These are phyloP conservation scores for Falco columbarius DNA, from an alignment of 2,797 vertebrate genomes.

Conservation along the genomic window DNA sequence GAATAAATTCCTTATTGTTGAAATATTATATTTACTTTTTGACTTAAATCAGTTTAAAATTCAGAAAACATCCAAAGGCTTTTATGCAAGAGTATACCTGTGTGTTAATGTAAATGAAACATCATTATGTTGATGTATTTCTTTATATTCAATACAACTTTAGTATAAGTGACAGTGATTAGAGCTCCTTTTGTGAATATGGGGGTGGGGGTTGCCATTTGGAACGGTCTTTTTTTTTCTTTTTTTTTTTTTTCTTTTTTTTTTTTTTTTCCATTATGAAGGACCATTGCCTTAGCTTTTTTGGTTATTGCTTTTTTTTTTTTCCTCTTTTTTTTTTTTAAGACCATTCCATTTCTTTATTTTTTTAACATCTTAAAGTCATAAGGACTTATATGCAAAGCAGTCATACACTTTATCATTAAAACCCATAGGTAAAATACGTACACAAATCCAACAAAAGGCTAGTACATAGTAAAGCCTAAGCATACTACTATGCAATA, in stretches of 20 bases:
- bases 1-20: slow-evolving; percentile 43
- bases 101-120: slow-evolving; percentile 53
- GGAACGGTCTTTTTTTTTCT: slow-evolving; percentile 82
- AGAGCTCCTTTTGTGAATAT: slow-evolving; percentile 90
- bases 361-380: slow-evolving; percentile 92
- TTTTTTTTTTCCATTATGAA: slow-evolving; percentile 56
- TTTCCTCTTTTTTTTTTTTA: slow-evolving; percentile 60
- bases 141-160: slow-evolving; percentile 11
- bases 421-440: slow-evolving; percentile 98
- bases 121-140: slow-evolving; percentile 41
- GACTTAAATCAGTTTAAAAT: slow-evolving; percentile 51
- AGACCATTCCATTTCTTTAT: slow-evolving; percentile 99
- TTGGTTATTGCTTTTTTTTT: slow-evolving; percentile 78
- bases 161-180: slow-evolving; percentile 71
- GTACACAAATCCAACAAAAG: slow-evolving; percentile 92
- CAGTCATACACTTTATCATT: slow-evolving; percentile 95
- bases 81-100: slow-evolving; percentile 6
- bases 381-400: slow-evolving; percentile 91
- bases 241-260: not conserved
- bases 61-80: slow-evolving; percentile 7
- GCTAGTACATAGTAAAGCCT: slow-evolving; percentile 91
- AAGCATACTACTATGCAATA: slow-evolving; percentile 87
- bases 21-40: slow-evolving; percentile 59
- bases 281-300: slow-evolving; percentile 63
- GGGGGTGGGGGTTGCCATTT: slow-evolving; percentile 80